Base-by-base conservation (phyloP, 1,140 invertebrate genomes). In the Teleopsis dalmanni region DNA sequence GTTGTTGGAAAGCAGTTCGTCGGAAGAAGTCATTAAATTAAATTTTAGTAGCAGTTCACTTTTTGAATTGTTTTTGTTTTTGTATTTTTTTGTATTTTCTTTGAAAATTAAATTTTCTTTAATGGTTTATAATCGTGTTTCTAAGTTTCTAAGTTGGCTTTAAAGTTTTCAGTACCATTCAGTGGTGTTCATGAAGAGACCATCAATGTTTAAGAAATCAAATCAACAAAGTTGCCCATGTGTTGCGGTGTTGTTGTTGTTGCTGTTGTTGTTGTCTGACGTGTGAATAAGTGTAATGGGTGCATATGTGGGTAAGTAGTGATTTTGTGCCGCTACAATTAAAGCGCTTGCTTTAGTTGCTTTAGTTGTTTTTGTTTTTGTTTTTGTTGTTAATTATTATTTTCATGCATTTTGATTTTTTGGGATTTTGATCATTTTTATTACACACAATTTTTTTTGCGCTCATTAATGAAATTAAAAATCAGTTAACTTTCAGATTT, bases 361-460 rank as follows among this genome's bases (percentile, higher is more conserved):
- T 25, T 25, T 43, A 29, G 41, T 43, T 43, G 41, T 25, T 27
- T 5, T 43, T 43, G 41, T 27, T 25, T 25, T 43, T 43, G 41
- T 43, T 43, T 25, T 25, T 27, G 14, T 13, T 34, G 55, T 51
- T 53, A 56, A 63, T 66, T 59, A 67, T 64, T 62, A 67, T 67
- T 67, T 67, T 67, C 64, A 67, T 67, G 64, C 61, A 67, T 52
- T 67, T 62, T 67, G 61, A 67, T 67, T 67, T 66, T 65, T 66
- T 66, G 63, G 63, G 63, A 66, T 66, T 66, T 66, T 54, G 60
- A 60, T 35, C 50, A 19, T 22, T 48, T 52, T 46, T 48, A 52
- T 45, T 47, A n/a, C n/a, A n/a, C n/a, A n/a, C n/a, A n/a, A n/a
- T 52, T 56, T 45, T 47, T 44, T 44, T 8, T 18, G 16, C 38